A percentile compares a stretch with the other conserved stretches of the same genome.
Evolutionary conservation across 2,888 invertebrate genomes (phyloP).

Genomic region (Falcaria lacertinaria): DNA sequence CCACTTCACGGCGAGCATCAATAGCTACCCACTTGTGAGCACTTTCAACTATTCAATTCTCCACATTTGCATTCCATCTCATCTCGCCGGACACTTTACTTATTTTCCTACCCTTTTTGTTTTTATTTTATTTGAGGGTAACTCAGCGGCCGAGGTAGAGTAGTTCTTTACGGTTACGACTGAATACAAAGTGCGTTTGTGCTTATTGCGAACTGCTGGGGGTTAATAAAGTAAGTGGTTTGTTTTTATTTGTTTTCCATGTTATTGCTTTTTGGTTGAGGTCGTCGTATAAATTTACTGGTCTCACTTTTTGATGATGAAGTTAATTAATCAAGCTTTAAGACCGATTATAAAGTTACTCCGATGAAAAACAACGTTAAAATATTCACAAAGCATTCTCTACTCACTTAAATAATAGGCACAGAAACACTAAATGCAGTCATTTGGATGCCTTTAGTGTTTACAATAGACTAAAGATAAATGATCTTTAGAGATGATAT

Average conservation of each 20-base stretch:
- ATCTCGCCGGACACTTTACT: slow-evolving; percentile 62
- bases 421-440: no score
- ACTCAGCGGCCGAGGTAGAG: slow-evolving; percentile 42
- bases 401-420: no score
- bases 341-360: no score
- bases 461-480: no score
- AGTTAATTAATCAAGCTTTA: no score
- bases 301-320: no score
- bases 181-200: slow-evolving; percentile 24
- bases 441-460: no score
- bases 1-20: slow-evolving; percentile 3
- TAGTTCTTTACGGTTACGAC: slow-evolving; percentile 53
- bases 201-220: slow-evolving; percentile 17
- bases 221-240: slow-evolving; percentile 5
- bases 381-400: no score
- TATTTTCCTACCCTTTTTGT: slow-evolving; percentile 49
- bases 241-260: neutral
- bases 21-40: slow-evolving; percentile 15
- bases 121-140: slow-evolving; percentile 58
- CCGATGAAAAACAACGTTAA: no score
- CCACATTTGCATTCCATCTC: slow-evolving; percentile 73
- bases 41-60: slow-evolving; percentile 37
- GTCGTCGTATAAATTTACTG: neutral
- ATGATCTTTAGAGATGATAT: no score
- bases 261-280: neutral